Evolutionary conservation across 2,797 vertebrate genomes (phyloP).

Genomic region (Xiphorhynchus erythropygius): DNA sequence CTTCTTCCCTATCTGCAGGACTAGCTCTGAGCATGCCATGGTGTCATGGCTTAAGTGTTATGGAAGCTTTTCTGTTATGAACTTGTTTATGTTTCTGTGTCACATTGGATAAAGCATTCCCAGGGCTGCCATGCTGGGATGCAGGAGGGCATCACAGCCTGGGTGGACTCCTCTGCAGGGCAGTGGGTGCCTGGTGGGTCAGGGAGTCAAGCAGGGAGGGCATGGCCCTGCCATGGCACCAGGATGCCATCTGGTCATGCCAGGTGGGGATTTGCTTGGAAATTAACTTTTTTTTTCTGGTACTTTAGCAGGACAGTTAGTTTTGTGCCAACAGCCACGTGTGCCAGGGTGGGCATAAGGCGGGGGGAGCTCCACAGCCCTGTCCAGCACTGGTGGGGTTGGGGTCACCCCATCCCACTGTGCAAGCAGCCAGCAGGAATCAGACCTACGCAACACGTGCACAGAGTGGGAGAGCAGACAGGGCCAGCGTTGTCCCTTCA

Average conservation of each 20-base stretch:
- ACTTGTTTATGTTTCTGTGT: background rate
- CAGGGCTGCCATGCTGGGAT: background rate
- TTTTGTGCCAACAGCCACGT: background rate
- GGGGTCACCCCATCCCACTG: background rate
- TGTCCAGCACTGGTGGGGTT: background rate
- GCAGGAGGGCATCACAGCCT: rapidly evolving
- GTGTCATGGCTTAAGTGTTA: rapidly evolving
- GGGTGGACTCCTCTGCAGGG: background rate
- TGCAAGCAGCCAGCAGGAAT: background rate
- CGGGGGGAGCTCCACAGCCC: background rate
- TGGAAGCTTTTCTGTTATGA: background rate
- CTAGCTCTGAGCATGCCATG: background rate
- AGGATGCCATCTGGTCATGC: background rate
- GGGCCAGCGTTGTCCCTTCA: background rate
- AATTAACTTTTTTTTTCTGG: background rate
- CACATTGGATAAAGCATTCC: background rate
- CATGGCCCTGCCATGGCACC: background rate
- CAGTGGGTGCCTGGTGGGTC: background rate
- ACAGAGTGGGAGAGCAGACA: background rate
- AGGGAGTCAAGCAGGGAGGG: background rate
- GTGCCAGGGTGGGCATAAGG: background rate
- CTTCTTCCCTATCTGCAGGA: background rate
- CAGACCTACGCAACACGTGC: background rate
- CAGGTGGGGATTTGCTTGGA: background rate
- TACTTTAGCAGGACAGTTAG: background rate